phyloP scores from a whole-genome alignment of 1,140 invertebrate species.

The Drosophila nasuta region DNA sequence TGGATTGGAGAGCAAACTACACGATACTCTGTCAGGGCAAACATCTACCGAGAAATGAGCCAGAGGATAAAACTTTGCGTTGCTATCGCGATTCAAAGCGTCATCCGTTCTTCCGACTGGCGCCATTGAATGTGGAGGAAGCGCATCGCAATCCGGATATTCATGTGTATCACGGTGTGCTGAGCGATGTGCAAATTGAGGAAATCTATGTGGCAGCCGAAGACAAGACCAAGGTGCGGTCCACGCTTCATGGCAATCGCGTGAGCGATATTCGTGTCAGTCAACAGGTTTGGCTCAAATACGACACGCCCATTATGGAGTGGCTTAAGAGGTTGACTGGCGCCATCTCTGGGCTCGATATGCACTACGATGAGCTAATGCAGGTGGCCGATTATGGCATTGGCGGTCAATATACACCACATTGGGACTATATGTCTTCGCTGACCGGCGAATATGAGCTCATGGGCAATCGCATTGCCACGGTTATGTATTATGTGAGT shows the following conservation, averaged over 20 bases:
- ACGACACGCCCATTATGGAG: conserved; percentile 91
- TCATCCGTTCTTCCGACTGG: conserved; percentile 91
- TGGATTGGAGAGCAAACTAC: conserved; percentile 50
- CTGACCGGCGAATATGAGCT: background rate
- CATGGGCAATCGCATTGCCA: conserved; percentile 72
- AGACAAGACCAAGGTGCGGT: conserved; percentile 88
- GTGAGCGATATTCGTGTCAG: conserved; percentile 94
- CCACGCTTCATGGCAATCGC: conserved; percentile 92
- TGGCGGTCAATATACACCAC: conserved; percentile 90
- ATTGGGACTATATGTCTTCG: conserved; percentile 86
- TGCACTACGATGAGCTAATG: conserved; percentile 88
- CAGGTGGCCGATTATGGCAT: conserved; percentile 90
- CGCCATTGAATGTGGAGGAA: conserved; percentile 96
- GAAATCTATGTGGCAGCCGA: conserved; percentile 91
- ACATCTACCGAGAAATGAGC: conserved; percentile 13
- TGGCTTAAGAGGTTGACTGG: conserved; percentile 89
- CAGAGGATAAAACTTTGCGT: conserved; percentile 83
- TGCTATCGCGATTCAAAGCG: conserved; percentile 91
- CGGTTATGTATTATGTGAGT: conserved; percentile 75
- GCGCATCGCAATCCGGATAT: conserved; percentile 93
- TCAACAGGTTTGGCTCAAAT: conserved; percentile 97
- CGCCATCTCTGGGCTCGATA: conserved; percentile 92
- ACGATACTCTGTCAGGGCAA: conserved; percentile 63
- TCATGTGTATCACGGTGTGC: conserved; percentile 94
- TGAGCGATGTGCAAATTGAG: conserved; percentile 94